These are phyloP conservation scores for Lepidochitona cinerea DNA, from an alignment of 2,888 invertebrate genomes.

Conservation along the genomic window DNA sequence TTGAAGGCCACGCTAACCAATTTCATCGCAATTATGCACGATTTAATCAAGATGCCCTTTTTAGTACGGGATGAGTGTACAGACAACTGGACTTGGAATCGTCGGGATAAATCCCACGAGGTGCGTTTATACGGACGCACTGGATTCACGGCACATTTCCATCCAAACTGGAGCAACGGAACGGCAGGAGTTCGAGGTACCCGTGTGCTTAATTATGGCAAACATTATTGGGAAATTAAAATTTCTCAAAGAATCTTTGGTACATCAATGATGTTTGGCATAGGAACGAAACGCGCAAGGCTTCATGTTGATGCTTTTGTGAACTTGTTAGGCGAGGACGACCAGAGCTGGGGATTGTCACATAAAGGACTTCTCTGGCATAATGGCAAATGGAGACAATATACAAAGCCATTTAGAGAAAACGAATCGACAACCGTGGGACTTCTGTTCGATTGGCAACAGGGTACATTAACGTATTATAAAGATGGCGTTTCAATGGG, in stretches of 20 bases:
- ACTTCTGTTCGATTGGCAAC: slow-evolving; percentile 77
- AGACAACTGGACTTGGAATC: slow-evolving; percentile 81
- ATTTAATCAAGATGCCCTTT: slow-evolving; percentile 1
- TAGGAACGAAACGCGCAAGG: slow-evolving; percentile 75
- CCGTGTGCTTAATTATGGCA: slow-evolving; percentile 76
- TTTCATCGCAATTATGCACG: not conserved
- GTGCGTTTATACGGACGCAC: slow-evolving; percentile 74
- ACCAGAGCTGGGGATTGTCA: slow-evolving; percentile 80
- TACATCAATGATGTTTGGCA: slow-evolving; percentile 84
- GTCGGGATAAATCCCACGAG: slow-evolving; percentile 74
- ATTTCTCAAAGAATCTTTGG: slow-evolving; percentile 79
- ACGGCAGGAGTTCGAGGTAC: slow-evolving; percentile 81
- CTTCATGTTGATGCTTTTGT: slow-evolving; percentile 80
- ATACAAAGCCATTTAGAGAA: slow-evolving; percentile 80
- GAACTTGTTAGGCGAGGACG: slow-evolving; percentile 81
- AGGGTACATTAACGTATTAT: slow-evolving; percentile 80
- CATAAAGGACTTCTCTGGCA: slow-evolving; percentile 83
- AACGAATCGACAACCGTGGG: slow-evolving; percentile 80
- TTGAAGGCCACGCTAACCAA: no score
- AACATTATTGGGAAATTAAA: slow-evolving; percentile 79
- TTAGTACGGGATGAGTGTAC: slow-evolving; percentile 74
- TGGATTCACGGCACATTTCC: slow-evolving; percentile 78
- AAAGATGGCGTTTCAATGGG: slow-evolving; percentile 81
- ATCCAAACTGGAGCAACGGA: slow-evolving; percentile 83
- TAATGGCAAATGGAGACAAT: slow-evolving; percentile 76